Conservation (phyloP, 1,140 invertebrate species). For the Cherax destructor region DNA sequence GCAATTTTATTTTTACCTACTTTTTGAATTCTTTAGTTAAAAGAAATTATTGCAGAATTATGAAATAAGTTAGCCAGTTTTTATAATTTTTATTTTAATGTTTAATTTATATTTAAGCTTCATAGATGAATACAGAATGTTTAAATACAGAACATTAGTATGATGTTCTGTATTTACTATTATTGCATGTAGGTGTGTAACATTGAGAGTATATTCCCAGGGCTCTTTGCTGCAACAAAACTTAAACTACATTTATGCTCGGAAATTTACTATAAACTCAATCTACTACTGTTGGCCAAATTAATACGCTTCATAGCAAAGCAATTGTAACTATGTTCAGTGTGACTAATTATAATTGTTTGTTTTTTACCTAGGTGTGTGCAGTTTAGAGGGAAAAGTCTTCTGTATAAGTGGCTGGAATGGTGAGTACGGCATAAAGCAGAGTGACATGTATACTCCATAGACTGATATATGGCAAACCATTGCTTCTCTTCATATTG, state of each 20-base stretch:
- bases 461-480: constrained; percentile 80
- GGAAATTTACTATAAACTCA: neutral
- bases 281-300: neutral
- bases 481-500: constrained; percentile 82
- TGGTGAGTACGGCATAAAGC: constrained; percentile 84
- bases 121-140: neutral
- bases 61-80: neutral
- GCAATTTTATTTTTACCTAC: neutral
- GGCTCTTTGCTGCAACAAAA: neutral
- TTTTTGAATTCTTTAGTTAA: too few relatives aligned
- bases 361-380: constrained; percentile 79
- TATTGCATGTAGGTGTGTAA: neutral
- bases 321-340: neutral
- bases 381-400: constrained; percentile 82
- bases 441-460: constrained; percentile 85
- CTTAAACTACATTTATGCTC: neutral
- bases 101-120: neutral
- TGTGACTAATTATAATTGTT: neutral
- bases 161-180: neutral
- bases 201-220: neutral
- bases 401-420: constrained; percentile 90
- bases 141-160: neutral
- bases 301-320: neutral
- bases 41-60: neutral
- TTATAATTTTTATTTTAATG: neutral